Base-by-base conservation (phyloP, 30 jellyfish, hydroid and myxozoan genomes). In the Phacellophora camtschatica region DNA sequence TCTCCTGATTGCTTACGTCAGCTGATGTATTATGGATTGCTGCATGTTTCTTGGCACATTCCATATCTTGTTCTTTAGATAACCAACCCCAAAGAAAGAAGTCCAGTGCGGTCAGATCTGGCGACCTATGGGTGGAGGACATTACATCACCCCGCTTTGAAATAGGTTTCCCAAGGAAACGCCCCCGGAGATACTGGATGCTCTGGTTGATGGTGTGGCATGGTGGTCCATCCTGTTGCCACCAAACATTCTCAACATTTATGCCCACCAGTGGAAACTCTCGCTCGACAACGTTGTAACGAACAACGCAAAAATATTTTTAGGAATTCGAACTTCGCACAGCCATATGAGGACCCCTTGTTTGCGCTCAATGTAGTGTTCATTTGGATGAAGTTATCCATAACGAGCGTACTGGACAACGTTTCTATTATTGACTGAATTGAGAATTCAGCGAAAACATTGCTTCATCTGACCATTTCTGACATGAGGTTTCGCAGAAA, bases 211-310 rank as follows among this genome's bases (percentile, higher is more conserved):
- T 53, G 8, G 68, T 53, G 68, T 53, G 68, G 20, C 20, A 9
- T 8, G 68, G 68, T 8, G 68, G 20, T 6, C 68, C 68, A n/a
- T 53, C 68, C 32, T 53, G 68, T 24, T 53, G 68, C 68, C 68
- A 53, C 68, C 68, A 53, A 9, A 53, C 18, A 24, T 8, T n/a
- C 8, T 53, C 32, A 6, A 9, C 18, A 6, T 53, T 9, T 6
- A 53, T 53, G 28, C 68, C 68, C 28, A 53, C 20, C 15, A 10
- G 16, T 6, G 19, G 71, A 56, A 56, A 29, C 13, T 56, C 71
- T 6, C 24, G 41, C 23, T 56, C 32, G 24, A 56, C 23, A 16
- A 56, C 71, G 23, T 29, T 27, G 41, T 56, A 56, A 16, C 71
- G 15, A n/a, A 56, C 41, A 22, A 56, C 24, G 35, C 71, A 32